phyloP scores from a whole-genome alignment of 2,888 invertebrate species.

The Drosophila parthenogenetica region DNA sequence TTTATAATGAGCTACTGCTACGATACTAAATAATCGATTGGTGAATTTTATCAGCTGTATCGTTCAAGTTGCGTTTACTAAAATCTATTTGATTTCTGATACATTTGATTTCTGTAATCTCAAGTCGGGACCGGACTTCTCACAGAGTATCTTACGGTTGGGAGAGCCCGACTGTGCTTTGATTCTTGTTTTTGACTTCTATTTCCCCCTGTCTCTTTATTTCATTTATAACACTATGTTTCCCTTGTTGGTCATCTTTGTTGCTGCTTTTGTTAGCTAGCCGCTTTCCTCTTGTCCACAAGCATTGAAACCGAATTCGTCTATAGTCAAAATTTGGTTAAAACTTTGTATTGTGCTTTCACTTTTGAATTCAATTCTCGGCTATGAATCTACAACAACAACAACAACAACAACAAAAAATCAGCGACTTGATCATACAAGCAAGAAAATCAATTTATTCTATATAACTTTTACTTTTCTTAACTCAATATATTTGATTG shows the following conservation, averaged over 20 bases:
- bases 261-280: constrained; percentile 49
- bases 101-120: too few species aligned
- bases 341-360: constrained; percentile 44
- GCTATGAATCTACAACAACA: constrained; percentile 47
- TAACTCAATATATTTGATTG: constrained; percentile 20
- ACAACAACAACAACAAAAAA: too few species aligned
- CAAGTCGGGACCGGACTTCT: too few species aligned
- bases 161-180: too few species aligned
- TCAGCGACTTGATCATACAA: constrained; percentile 6
- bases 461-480: constrained; percentile 33
- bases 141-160: too few species aligned
- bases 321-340: constrained; percentile 20
- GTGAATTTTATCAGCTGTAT: too few species aligned
- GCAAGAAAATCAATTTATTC: constrained; percentile 12
- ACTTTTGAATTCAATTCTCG: constrained; percentile 40
- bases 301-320: constrained; percentile 5
- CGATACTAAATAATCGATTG: too few species aligned
- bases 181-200: constrained; percentile 10
- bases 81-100: too few species aligned
- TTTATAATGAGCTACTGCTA: too few species aligned
- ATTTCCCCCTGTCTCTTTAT: neutral
- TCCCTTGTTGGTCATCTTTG: constrained; percentile 37
- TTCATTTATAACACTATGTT: neutral
- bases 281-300: constrained; percentile 40
- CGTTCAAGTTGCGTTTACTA: too few species aligned